Evolutionary conservation across 2,888 invertebrate species (phyloP).

Genomic region (Melolontha melolontha): DNA sequence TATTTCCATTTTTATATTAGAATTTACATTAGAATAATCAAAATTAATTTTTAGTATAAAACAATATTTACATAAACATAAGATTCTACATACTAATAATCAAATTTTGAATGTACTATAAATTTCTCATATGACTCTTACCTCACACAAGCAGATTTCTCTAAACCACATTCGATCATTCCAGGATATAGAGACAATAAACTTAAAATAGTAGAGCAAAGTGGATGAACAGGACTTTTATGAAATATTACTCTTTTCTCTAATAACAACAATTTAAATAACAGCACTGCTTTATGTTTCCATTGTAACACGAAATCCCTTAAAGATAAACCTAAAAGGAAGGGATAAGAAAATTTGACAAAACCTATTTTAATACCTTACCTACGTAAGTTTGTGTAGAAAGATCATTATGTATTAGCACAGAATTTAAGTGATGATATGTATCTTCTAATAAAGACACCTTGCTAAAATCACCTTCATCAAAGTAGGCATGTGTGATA

Average conservation of each 20-base stretch:
- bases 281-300: conserved; percentile 90
- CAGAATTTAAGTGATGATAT: conserved; percentile 90
- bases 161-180: conserved; percentile 86
- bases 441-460: conserved; percentile 91
- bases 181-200: conserved; percentile 91
- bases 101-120: not conserved
- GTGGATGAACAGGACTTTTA: conserved; percentile 90
- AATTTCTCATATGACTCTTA: conserved; percentile 57
- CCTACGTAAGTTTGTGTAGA: conserved; percentile 77
- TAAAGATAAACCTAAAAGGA: conserved; percentile 80
- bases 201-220: conserved; percentile 89
- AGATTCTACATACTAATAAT: not conserved
- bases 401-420: conserved; percentile 74
- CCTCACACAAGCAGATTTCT: conserved; percentile 85
- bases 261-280: conserved; percentile 92
- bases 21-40: not conserved
- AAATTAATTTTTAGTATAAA: not conserved
- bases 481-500: conserved; percentile 97
- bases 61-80: too few relatives aligned
- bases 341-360: conserved; percentile 23
- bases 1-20: too few relatives aligned
- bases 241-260: conserved; percentile 92
- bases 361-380: conserved; percentile 58
- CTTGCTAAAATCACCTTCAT: conserved; percentile 93
- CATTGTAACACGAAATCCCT: conserved; percentile 85